Conservation (phyloP, 92 coral and sea anemone genomes). For the Nematostella vectensis region DNA sequence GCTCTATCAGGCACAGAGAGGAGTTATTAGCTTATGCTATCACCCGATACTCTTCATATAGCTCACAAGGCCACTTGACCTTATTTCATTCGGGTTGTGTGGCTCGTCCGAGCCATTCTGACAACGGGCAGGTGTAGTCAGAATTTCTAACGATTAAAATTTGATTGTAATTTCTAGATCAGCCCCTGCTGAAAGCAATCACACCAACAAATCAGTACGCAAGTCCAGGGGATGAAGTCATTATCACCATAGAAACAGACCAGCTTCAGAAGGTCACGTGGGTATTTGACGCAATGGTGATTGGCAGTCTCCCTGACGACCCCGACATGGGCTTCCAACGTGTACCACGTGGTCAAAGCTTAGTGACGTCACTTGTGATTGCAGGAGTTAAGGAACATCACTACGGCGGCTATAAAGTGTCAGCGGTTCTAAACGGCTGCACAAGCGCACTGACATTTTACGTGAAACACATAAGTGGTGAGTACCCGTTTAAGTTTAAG, state of each 20-base stretch:
- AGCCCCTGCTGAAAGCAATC: slow-evolving; percentile 52
- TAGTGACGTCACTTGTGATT: slow-evolving; percentile 52
- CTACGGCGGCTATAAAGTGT: slow-evolving; percentile 57
- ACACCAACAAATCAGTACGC: slow-evolving; percentile 42
- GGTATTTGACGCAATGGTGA: slow-evolving; percentile 72
- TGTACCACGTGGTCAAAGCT: slow-evolving; percentile 17
- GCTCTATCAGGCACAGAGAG: no score
- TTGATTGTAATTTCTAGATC: no score
- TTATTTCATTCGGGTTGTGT: no score
- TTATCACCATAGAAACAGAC: slow-evolving; percentile 45
- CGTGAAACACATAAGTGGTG: slow-evolving; percentile 58
- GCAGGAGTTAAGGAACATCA: slow-evolving; percentile 59
- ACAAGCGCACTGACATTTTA: slow-evolving; percentile 24
- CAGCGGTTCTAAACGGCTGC: slow-evolving; percentile 48
- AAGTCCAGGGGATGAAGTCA: slow-evolving; percentile 53
- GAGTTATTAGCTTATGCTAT: no score
- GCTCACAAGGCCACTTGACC: no score
- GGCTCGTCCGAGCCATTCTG: no score
- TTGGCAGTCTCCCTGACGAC: slow-evolving; percentile 87
- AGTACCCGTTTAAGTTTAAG: no score
- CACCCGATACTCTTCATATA: no score
- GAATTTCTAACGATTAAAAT: no score
- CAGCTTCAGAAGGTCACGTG: slow-evolving; percentile 47
- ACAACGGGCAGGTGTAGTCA: no score
- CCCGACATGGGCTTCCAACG: slow-evolving; percentile 80